These are phyloP conservation scores for Odontocerum albicorne DNA, from an alignment of 2,888 invertebrate genomes.

Conservation along the genomic window DNA sequence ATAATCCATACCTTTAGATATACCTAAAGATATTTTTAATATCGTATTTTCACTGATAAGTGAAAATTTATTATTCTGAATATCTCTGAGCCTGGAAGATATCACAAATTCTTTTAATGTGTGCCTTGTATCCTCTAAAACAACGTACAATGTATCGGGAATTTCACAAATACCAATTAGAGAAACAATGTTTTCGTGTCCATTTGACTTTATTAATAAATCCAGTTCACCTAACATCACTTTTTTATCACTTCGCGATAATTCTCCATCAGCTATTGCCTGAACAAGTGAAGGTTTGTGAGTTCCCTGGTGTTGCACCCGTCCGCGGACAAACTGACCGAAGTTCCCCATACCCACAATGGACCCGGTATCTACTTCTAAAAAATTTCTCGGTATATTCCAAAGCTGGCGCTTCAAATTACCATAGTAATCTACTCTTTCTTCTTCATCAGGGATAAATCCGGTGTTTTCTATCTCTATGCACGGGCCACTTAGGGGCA, in stretches of 20 bases:
- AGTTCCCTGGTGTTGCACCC: constrained; percentile 63
- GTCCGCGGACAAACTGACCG: constrained; percentile 75
- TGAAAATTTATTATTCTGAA: constrained; percentile 59
- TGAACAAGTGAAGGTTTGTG: constrained; percentile 63
- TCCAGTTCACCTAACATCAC: constrained; percentile 71
- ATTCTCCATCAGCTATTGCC: constrained; percentile 61
- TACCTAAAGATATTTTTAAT: constrained; percentile 65
- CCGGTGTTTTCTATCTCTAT: constrained; percentile 81
- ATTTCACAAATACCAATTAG: constrained; percentile 81
- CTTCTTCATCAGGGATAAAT: constrained; percentile 72
- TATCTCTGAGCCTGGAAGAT: constrained; percentile 58
- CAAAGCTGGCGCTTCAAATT: constrained; percentile 75
- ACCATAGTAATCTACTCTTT: constrained; percentile 69
- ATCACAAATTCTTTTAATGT: constrained; percentile 72
- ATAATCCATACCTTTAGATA: constrained; percentile 74
- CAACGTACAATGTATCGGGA: constrained; percentile 71
- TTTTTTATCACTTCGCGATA: constrained; percentile 57
- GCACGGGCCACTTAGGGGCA: constrained; percentile 76
- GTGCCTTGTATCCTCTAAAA: constrained; percentile 68
- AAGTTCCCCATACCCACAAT: constrained; percentile 75
- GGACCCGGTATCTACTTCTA: constrained; percentile 71
- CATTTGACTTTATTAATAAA: constrained; percentile 66
- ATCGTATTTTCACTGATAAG: constrained; percentile 64
- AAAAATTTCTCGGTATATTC: constrained; percentile 68
- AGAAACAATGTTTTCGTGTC: constrained; percentile 70